These are phyloP conservation scores for Megaceryle alcyon DNA, from an alignment of 2,797 vertebrate genomes.

Conservation along the genomic window DNA sequence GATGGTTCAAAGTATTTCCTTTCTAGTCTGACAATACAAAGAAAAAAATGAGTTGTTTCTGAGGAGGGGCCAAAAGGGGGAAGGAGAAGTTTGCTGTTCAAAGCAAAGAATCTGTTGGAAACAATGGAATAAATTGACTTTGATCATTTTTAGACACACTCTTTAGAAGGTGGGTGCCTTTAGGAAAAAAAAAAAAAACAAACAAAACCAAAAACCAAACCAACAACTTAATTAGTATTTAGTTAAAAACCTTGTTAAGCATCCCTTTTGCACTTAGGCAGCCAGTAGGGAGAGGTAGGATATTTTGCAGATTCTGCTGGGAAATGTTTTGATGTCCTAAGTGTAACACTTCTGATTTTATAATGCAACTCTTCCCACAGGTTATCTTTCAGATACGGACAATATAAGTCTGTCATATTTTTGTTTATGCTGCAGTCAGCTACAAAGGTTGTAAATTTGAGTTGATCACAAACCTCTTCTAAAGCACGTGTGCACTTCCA, in stretches of 20 bases:
- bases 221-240: neutral
- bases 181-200: neutral
- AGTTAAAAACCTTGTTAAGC: neutral
- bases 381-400: neutral
- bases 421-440: conserved; percentile 12
- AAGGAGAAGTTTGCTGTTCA: neutral
- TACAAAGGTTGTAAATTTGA: conserved; percentile 3
- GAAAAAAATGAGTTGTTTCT: neutral
- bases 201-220: neutral
- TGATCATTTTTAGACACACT: neutral
- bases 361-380: neutral
- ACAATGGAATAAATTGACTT: neutral
- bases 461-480: conserved; percentile 24
- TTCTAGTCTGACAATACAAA: conserved; percentile 1
- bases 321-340: neutral
- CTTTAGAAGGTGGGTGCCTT: neutral
- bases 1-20: neutral
- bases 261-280: neutral
- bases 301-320: neutral
- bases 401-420: neutral
- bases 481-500: conserved; percentile 1
- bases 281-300: accelerated
- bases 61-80: neutral
- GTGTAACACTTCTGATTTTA: neutral
- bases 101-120: neutral